Conservation (phyloP, 2,888 invertebrate species). For the Microctonus brassicae region DNA sequence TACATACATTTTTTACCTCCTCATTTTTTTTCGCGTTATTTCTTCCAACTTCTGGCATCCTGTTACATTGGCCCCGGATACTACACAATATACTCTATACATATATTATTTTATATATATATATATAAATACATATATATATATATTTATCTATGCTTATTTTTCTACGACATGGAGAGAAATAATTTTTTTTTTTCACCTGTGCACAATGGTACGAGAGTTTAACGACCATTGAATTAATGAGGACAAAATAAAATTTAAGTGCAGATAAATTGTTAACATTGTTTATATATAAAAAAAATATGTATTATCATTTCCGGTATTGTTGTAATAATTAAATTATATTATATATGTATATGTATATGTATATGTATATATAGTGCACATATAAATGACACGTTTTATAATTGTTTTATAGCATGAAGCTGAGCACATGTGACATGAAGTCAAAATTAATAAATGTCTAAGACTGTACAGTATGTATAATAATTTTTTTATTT, state of each 20-base stretch:
- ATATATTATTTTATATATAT: not conserved
- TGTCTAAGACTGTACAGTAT: too few relatives aligned
- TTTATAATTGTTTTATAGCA: not conserved
- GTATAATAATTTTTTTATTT: not conserved
- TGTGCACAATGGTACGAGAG: too few relatives aligned
- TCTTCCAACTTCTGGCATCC: not conserved
- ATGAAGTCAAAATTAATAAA: not conserved
- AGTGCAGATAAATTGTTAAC: not conserved
- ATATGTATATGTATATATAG: not conserved
- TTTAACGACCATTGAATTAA: too few relatives aligned
- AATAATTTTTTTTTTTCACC: too few relatives aligned
- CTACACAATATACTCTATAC: not conserved
- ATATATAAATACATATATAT: not conserved
- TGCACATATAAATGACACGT: not conserved
- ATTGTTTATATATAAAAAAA: not conserved
- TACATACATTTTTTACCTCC: not conserved
- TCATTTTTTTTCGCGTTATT: not conserved
- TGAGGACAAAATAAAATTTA: not conserved
- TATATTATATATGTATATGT: not conserved
- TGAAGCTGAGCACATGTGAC: not conserved
- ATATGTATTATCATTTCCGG: not conserved
- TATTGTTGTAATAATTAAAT: not conserved
- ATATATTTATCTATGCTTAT: too few relatives aligned
- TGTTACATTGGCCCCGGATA: not conserved
- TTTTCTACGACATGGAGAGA: too few relatives aligned